Evolutionary conservation across 2,113 vertebrate genomes (phyloP).

Genomic region (Anhinga rufa): DNA sequence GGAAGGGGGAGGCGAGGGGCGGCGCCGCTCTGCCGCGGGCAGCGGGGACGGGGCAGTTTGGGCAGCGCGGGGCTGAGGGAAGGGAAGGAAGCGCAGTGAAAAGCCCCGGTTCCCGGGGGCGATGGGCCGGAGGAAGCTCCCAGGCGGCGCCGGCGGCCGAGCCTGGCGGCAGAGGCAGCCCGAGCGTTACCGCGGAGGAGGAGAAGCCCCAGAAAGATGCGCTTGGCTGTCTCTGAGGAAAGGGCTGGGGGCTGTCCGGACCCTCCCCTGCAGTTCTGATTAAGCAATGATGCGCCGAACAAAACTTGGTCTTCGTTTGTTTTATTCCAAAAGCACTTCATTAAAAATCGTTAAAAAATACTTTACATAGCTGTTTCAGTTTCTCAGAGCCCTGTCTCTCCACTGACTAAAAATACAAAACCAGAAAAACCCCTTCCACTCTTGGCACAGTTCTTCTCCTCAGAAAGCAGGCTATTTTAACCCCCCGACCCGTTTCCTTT

Average conservation of each 20-base stretch:
- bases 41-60: too few relatives aligned
- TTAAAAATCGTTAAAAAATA: conserved; percentile 3
- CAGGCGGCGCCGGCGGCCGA: accelerated
- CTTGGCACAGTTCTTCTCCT: background rate
- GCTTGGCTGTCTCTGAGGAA: too few relatives aligned
- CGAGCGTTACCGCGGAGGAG: too few relatives aligned
- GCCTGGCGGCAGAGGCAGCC: too few relatives aligned
- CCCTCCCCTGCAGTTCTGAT: too few relatives aligned
- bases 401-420: background rate
- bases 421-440: background rate
- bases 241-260: background rate
- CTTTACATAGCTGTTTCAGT: background rate
- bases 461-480: background rate
- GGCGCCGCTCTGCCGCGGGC: too few relatives aligned
- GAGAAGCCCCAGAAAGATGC: background rate
- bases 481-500: background rate
- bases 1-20: too few relatives aligned
- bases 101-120: accelerated
- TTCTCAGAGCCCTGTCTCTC: background rate
- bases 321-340: conserved; percentile 43
- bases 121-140: accelerated
- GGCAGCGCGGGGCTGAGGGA: too few relatives aligned
- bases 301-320: background rate
- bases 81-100: too few relatives aligned
- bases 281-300: background rate